A percentile compares a stretch with the other conserved stretches of the same genome.
These are phyloP conservation scores for Carassius gibelio DNA, from an alignment of 2,113 vertebrate species.

Conservation along the genomic window DNA sequence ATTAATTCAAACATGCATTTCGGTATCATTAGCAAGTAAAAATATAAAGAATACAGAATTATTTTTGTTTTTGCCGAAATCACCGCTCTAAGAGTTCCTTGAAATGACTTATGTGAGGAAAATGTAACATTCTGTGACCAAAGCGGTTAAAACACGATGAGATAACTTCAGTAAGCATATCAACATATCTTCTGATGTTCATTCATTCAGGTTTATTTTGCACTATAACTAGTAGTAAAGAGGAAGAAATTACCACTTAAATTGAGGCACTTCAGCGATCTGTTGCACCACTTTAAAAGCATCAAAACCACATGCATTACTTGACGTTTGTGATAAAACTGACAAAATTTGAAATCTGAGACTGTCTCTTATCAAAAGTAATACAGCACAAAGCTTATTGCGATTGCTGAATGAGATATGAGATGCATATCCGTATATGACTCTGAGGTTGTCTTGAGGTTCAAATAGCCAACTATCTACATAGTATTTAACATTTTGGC, in stretches of 20 bases:
- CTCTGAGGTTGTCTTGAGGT: no score
- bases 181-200: no score
- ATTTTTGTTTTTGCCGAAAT: not conserved
- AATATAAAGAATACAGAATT: not conserved
- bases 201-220: not conserved
- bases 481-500: not conserved
- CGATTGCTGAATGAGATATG: not conserved
- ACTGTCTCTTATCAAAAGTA: not conserved
- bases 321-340: not conserved
- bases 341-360: not conserved
- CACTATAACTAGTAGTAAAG: not conserved
- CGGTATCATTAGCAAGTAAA: not conserved
- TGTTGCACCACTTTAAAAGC: not conserved
- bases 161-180: no score
- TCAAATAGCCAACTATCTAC: no score
- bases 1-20: not conserved
- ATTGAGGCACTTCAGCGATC: not conserved
- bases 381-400: not conserved
- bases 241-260: not conserved
- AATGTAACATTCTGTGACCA: not conserved
- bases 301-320: not conserved
- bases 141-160: no score
- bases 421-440: no score
- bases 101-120: not conserved
- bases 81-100: not conserved